phyloP scores from a whole-genome alignment of 1,140 invertebrate genomes.

The Drosophila bocqueti region DNA sequence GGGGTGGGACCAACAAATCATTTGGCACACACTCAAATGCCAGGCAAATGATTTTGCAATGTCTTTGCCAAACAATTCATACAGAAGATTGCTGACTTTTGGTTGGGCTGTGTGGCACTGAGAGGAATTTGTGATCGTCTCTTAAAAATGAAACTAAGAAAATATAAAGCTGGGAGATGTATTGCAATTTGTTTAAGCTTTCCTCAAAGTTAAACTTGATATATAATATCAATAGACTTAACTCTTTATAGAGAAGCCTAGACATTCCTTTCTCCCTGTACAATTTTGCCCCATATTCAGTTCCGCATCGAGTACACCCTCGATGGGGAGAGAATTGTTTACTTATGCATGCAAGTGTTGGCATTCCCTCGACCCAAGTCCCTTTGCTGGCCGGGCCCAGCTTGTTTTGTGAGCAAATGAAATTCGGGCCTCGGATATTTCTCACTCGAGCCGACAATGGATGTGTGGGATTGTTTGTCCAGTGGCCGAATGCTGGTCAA shows the following conservation, averaged over 20 bases:
- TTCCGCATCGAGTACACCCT: slow-evolving; percentile 12
- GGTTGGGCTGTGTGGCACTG: slow-evolving; percentile 1
- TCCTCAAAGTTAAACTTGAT: background rate
- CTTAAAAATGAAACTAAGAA: background rate
- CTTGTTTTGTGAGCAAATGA: slow-evolving; percentile 49
- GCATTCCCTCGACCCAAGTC: slow-evolving; percentile 26
- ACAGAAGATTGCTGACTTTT: slow-evolving; percentile 28
- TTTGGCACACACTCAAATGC: slow-evolving; percentile 50
- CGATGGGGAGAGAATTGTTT: background rate
- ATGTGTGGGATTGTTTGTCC: slow-evolving; percentile 27
- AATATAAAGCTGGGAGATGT: background rate
- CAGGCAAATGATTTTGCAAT: slow-evolving; percentile 51
- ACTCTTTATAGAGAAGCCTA: background rate
- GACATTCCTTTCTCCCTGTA: background rate
- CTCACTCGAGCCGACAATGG: slow-evolving; percentile 39
- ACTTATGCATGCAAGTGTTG: slow-evolving; percentile 53
- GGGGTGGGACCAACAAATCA: slow-evolving; percentile 46
- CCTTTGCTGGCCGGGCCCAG: slow-evolving; percentile 20
- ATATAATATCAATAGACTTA: background rate
- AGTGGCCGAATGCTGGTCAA: slow-evolving; percentile 34
- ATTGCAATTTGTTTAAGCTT: background rate
- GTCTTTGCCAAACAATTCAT: slow-evolving; percentile 41
- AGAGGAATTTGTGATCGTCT: background rate
- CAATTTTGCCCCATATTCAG: slow-evolving; percentile 5
- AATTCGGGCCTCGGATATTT: slow-evolving; percentile 33